Evolutionary conservation across 2,113 vertebrate species (phyloP).

Genomic region (Brachyhypopomus occidentalis): DNA sequence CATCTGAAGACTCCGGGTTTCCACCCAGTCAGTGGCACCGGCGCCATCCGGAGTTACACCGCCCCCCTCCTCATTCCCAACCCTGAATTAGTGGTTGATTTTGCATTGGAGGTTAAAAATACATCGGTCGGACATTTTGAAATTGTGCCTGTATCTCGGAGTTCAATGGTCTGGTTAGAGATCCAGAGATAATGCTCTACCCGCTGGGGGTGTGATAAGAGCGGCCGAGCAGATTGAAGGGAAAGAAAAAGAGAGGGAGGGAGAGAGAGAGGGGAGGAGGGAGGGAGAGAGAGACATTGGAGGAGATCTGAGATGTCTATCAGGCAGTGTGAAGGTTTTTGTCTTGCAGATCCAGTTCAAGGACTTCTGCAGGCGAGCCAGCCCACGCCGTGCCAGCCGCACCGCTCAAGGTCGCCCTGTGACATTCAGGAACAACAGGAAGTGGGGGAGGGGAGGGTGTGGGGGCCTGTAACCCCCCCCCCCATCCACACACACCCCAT

Average conservation of each 20-base stretch:
- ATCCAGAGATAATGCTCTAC: slow-evolving; percentile 91
- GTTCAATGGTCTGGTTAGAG: slow-evolving; percentile 85
- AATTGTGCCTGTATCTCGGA: slow-evolving; percentile 70
- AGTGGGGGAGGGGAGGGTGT: slow-evolving; percentile 48
- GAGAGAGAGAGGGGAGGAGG: slow-evolving; percentile 19
- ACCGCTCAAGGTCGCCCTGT: slow-evolving; percentile 97
- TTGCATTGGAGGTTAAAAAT: slow-evolving; percentile 68
- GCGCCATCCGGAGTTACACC: slow-evolving; percentile 15
- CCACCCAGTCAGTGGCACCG: slow-evolving; percentile 20
- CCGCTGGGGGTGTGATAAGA: slow-evolving; percentile 83
- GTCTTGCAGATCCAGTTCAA: slow-evolving; percentile 99
- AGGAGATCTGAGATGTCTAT: slow-evolving; percentile 98
- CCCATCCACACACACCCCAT: neutral
- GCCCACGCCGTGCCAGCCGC: slow-evolving; percentile 87
- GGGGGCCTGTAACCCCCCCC: slow-evolving; percentile 53
- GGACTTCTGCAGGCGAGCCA: slow-evolving; percentile 97
- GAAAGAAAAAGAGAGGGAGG: slow-evolving; percentile 39
- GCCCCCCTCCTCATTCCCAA: neutral
- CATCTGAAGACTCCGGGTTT: neutral
- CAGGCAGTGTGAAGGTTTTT: slow-evolving; percentile 91
- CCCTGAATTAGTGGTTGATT: slow-evolving; percentile 56
- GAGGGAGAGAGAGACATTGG: slow-evolving; percentile 66
- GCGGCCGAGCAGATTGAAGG: slow-evolving; percentile 86
- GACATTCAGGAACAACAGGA: slow-evolving; percentile 88
- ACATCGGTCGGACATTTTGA: slow-evolving; percentile 74